Conservation (phyloP, 2,113 vertebrate genomes). For the Muntiacus reevesi region DNA sequence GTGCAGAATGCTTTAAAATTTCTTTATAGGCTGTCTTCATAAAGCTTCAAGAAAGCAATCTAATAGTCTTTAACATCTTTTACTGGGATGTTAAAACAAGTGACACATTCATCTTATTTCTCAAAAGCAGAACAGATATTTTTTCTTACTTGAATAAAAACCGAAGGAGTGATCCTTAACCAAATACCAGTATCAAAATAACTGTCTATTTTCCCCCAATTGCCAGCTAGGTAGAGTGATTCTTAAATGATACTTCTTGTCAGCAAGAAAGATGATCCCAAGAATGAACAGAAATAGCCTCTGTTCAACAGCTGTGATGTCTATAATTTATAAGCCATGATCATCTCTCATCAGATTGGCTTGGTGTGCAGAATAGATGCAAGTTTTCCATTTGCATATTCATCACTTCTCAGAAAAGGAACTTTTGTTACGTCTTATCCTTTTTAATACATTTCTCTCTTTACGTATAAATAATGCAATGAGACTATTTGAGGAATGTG, state of each 20-base stretch:
- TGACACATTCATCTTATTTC: not conserved
- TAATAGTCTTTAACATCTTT: not conserved
- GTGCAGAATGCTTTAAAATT: not conserved
- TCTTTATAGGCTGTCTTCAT: not conserved
- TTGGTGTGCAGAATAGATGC: not conserved
- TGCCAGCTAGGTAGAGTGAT: not conserved
- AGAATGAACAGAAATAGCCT: conserved; percentile 57
- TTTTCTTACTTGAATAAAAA: not conserved
- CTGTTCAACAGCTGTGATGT: conserved; percentile 46
- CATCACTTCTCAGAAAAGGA: not conserved
- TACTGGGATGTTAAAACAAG: not conserved
- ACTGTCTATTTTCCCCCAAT: not conserved
- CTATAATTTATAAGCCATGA: conserved; percentile 50
- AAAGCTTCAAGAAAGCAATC: not conserved
- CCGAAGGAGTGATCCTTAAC: not conserved
- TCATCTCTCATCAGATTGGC: not conserved
- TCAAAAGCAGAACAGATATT: not conserved
- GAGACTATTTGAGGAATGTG: not conserved
- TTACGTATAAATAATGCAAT: not conserved
- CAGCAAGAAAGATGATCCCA: conserved; percentile 56
- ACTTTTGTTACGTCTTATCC: not conserved
- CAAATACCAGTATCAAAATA: not conserved
- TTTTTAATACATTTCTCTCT: not conserved
- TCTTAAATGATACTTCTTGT: conserved; percentile 29
- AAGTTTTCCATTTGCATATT: not conserved